Base-by-base conservation (phyloP, 37 sponge, comb jelly and placozoan species). In the Trichoplax adhaerens region DNA sequence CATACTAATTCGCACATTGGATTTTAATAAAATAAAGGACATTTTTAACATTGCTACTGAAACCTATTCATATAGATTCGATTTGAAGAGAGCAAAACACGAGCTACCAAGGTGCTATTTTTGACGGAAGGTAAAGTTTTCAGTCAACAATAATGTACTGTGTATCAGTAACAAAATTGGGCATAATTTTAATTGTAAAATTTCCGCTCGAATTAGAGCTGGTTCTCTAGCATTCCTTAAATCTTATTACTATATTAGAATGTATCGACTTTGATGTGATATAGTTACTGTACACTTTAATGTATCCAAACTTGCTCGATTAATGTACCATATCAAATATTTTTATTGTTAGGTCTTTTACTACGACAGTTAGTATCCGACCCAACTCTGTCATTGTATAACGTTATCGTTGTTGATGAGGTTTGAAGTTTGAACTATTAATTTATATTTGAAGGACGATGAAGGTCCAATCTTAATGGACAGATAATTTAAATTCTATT, bases 401-500 rank as follows among this genome's bases (percentile, higher is more conserved):
- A 88, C 56, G 79, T 94, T 47, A 64, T 94, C 5, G 79, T 94
- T 2, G 84, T 94, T 4, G 94, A 94, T 60, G 94, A 94, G 83
- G 77, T 79, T 71, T 65, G 8, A 10, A 8, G 8, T 65, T 58
- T 64, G 12, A 10, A 58, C 7, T 50, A 67, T 67, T 7, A 67
- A 29, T 67, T 67, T 10, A 67, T 7, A 8, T 48, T 50, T 48
- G 7, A 60, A 60, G 12, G 10, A 60, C 0, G 62, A 12, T 12
- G 0, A n/a, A 12, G 62, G 62, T 10, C 12, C 12, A 60, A 60
- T 60, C 12, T 60, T 12, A 60, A 12, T 29, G 29, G 12, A 60
- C 12, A 0, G 62, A n/a, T 10, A 60, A 60, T 60, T 12, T 60
- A 60, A 12, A 12, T 10, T 60, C 12, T 12, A 60, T 60, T 12